Conservation (phyloP, 2,797 vertebrate genomes). For the Sebastolobus alascanus region DNA sequence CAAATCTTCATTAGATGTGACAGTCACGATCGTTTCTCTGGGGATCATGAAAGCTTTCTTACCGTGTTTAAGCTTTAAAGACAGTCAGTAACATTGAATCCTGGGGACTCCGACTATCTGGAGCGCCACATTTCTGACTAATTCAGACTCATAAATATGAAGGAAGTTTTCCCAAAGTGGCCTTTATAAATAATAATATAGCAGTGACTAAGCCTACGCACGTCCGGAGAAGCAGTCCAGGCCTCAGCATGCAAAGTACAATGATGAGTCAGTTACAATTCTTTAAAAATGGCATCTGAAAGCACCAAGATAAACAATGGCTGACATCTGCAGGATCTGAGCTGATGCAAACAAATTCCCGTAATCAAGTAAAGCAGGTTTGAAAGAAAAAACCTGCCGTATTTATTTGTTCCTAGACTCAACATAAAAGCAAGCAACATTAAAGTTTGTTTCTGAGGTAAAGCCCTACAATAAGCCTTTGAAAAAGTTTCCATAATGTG, state of each 20-base stretch:
- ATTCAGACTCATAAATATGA: conserved; percentile 60
- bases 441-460: conserved; percentile 31
- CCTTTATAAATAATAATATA: conserved; percentile 60
- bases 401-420: conserved; percentile 33
- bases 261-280: conserved; percentile 51
- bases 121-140: conserved; percentile 53
- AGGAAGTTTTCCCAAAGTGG: conserved; percentile 36
- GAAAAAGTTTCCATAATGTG: conserved; percentile 28
- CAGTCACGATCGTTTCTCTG: not conserved
- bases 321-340: conserved; percentile 28
- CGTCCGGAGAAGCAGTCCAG: conserved; percentile 25
- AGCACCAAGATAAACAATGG: conserved; percentile 26
- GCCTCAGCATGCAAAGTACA: conserved; percentile 17
- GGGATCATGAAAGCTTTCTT: conserved; percentile 34
- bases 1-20: not conserved
- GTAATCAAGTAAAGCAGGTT: conserved; percentile 38
- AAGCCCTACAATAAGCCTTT: conserved; percentile 23
- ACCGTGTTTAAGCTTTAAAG: conserved; percentile 49
- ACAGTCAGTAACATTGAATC: conserved; percentile 38
- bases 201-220: conserved; percentile 48
- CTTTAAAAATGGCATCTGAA: not conserved
- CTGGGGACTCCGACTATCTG: conserved; percentile 11
- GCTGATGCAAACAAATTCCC: conserved; percentile 35
- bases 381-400: not conserved
- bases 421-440: conserved; percentile 27